Evolutionary conservation across 2,888 invertebrate species (phyloP).

Genomic region (Matsumyia berberina): DNA sequence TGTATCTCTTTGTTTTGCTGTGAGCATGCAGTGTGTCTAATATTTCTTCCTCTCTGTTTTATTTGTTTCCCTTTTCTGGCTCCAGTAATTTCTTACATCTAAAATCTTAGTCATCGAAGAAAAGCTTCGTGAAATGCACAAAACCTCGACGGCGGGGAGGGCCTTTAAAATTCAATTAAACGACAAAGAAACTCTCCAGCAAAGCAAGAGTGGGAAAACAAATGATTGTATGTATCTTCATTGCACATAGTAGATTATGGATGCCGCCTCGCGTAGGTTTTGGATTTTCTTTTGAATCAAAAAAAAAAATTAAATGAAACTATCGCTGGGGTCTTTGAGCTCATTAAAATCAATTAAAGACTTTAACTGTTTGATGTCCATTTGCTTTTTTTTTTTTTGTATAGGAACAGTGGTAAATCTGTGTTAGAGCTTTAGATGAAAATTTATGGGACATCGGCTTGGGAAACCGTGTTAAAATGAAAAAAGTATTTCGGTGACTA

Average conservation of each 20-base stretch:
- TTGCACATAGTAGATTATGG: conserved; percentile 4
- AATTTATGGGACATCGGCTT: conserved; percentile 40
- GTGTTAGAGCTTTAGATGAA: conserved; percentile 23
- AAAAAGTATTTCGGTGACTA: background rate
- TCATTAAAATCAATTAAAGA: conserved; percentile 72
- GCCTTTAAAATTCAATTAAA: conserved; percentile 27
- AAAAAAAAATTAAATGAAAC: conserved; percentile 20
- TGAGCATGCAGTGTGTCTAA: conserved; percentile 2
- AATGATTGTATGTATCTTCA: background rate
- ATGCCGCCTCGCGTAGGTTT: conserved; percentile 27
- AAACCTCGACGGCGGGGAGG: background rate
- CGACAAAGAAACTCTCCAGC: conserved; percentile 1
- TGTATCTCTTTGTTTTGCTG: conserved; percentile 2
- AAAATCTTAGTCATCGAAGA: conserved; percentile 23
- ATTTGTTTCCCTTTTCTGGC: background rate
- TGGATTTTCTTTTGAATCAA: conserved; percentile 23
- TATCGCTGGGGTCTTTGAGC: conserved; percentile 66
- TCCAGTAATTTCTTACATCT: conserved; percentile 26
- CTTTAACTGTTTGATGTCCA: conserved; percentile 35
- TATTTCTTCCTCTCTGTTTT: background rate
- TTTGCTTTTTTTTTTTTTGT: background rate
- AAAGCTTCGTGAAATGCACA: conserved; percentile 1
- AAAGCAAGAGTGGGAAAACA: conserved; percentile 15
- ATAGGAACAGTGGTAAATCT: conserved; percentile 29
- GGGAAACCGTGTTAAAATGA: background rate